Conservation (phyloP, 2,888 invertebrate genomes). For the Synergus laeviventris region DNA sequence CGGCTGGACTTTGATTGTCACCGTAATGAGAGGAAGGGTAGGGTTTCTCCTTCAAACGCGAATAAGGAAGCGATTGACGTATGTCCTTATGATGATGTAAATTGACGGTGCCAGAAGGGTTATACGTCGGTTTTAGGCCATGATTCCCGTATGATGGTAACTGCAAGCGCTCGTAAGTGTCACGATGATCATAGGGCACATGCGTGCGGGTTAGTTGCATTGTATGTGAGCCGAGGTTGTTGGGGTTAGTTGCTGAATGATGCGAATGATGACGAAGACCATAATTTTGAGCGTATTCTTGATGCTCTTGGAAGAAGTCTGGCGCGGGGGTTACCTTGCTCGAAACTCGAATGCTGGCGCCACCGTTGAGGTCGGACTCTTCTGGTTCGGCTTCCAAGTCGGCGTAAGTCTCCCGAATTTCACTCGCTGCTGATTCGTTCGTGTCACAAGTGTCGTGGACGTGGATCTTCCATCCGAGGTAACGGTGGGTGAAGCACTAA, state of each 20-base stretch:
- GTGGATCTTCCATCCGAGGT: constrained; percentile 97
- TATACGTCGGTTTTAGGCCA: constrained; percentile 47
- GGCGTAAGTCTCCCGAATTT: constrained; percentile 78
- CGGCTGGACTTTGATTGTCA: constrained; percentile 30
- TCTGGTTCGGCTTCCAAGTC: constrained; percentile 73
- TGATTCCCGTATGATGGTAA: constrained; percentile 51
- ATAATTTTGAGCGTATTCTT: constrained; percentile 60
- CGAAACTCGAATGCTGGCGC: constrained; percentile 66
- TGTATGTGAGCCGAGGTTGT: constrained; percentile 47
- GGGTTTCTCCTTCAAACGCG: constrained; percentile 45
- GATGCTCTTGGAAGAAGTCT: constrained; percentile 68
- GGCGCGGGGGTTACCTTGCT: constrained; percentile 73
- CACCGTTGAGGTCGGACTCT: constrained; percentile 69
- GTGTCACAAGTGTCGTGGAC: constrained; percentile 89
- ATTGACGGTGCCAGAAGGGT: constrained; percentile 45
- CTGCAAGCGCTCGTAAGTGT: constrained; percentile 62
- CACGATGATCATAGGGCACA: constrained; percentile 56
- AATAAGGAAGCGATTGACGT: constrained; percentile 35
- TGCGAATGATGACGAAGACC: constrained; percentile 58
- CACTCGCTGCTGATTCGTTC: constrained; percentile 77
- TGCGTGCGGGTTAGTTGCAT: constrained; percentile 55
- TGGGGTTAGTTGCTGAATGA: constrained; percentile 58
- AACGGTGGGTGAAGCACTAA: constrained; percentile 95
- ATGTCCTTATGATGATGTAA: constrained; percentile 44
- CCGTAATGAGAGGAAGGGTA: constrained; percentile 45